These are phyloP conservation scores for Eulemur macaco DNA, from an alignment of 2,113 vertebrate genomes.

Conservation along the genomic window DNA sequence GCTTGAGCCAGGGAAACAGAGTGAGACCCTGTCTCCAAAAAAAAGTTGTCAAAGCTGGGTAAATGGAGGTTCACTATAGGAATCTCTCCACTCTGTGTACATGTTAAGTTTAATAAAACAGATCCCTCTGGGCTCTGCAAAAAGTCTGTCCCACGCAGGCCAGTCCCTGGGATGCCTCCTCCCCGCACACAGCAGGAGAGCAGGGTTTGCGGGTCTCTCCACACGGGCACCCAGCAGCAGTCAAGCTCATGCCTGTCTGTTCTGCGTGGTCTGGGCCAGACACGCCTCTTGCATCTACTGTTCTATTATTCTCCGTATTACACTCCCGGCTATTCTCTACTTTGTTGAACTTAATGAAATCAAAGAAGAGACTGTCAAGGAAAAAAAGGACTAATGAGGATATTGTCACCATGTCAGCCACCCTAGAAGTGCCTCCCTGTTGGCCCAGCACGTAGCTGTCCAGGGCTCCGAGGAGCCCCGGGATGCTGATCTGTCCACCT, in stretches of 20 bases:
- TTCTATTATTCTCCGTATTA: not conserved
- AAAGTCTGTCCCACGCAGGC: not conserved
- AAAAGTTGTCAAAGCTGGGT: not conserved
- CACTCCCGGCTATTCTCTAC: not conserved
- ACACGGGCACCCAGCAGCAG: fast-evolving
- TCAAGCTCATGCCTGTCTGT: not conserved
- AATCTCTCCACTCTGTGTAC: not conserved
- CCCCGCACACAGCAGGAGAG: not conserved
- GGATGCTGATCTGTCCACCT: not conserved
- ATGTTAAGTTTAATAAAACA: not conserved
- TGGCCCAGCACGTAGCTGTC: not conserved
- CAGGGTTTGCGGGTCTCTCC: not conserved
- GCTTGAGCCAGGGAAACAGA: no score
- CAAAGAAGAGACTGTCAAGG: not conserved
- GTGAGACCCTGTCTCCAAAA: no score
- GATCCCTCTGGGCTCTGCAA: not conserved
- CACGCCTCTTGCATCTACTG: not conserved
- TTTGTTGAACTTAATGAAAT: not conserved
- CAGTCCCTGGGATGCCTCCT: not conserved
- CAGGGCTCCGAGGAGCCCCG: not conserved
- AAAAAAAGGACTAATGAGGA: not conserved
- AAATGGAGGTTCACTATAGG: not conserved
- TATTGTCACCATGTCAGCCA: not conserved
- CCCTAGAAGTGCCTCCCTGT: not conserved
- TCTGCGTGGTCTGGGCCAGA: not conserved